These are phyloP conservation scores for Salminus brasiliensis DNA, from an alignment of 2,113 vertebrate species.

Conservation along the genomic window DNA sequence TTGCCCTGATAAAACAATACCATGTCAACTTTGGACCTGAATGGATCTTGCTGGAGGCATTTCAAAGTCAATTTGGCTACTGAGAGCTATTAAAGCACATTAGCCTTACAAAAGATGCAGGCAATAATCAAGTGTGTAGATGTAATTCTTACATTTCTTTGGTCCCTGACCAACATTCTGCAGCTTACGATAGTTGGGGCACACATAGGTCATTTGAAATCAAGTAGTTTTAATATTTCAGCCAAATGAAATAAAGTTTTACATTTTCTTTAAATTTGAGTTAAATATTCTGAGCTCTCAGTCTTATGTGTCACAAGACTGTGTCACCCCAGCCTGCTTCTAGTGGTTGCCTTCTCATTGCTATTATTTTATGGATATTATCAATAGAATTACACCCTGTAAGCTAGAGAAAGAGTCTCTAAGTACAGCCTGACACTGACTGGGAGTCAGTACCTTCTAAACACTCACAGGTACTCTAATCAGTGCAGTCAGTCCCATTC, in stretches of 20 bases:
- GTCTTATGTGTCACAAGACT: background rate
- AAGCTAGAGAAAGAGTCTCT: background rate
- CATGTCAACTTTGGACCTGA: conserved; percentile 75
- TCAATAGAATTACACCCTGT: background rate
- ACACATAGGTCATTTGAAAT: background rate
- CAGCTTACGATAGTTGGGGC: background rate
- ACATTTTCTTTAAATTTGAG: background rate
- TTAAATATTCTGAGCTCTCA: background rate
- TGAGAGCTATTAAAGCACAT: conserved; percentile 27
- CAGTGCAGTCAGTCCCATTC: background rate
- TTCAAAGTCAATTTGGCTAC: conserved; percentile 50
- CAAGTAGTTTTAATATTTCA: background rate
- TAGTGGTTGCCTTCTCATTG: background rate
- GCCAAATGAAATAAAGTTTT: background rate
- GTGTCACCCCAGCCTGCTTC: background rate
- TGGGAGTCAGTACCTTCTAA: background rate
- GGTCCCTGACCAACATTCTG: background rate
- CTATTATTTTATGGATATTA: background rate
- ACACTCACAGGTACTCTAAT: background rate
- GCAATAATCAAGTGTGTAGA: background rate
- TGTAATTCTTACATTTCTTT: background rate
- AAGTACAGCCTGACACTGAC: background rate
- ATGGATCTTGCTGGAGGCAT: conserved; percentile 56
- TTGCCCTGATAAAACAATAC: conserved; percentile 68
- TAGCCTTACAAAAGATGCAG: background rate